Percentiles rank a stretch among this genome's conserved stretches.
Evolutionary conservation across 1,140 invertebrate genomes (phyloP).

Genomic region (Leguminivora glycinivorella): DNA sequence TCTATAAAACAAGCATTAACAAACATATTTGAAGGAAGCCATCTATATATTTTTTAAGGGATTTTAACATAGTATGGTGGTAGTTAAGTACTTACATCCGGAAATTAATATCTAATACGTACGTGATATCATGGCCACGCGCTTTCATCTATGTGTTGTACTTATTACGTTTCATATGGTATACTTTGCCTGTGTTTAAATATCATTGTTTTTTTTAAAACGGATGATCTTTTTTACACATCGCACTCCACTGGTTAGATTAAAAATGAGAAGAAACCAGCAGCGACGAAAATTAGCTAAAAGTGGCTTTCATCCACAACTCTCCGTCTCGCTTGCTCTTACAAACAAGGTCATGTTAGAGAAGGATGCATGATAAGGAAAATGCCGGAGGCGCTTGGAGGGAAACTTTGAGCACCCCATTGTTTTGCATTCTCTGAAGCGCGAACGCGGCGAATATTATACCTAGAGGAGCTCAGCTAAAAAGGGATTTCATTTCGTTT

Average conservation of each 20-base stretch:
- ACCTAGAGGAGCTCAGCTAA: slow-evolving; percentile 28
- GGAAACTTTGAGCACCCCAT: slow-evolving; percentile 70
- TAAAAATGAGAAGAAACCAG: slow-evolving; percentile 55
- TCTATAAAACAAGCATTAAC: too few species aligned
- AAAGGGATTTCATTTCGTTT: not conserved
- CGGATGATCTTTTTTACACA: not conserved
- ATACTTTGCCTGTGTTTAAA: too few species aligned
- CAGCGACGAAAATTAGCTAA: slow-evolving; percentile 71
- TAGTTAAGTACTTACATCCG: too few species aligned
- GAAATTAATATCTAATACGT: too few species aligned
- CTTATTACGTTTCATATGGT: too few species aligned
- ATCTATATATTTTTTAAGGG: too few species aligned
- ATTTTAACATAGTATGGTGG: too few species aligned
- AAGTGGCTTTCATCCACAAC: slow-evolving; percentile 61
- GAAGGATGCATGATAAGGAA: slow-evolving; percentile 42
- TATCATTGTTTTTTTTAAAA: not conserved
- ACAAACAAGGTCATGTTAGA: slow-evolving; percentile 42
- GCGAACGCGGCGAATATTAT: slow-evolving; percentile 56
- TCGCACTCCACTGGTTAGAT: slow-evolving; percentile 9
- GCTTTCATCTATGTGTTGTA: too few species aligned
- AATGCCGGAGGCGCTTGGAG: slow-evolving; percentile 65
- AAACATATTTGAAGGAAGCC: too few species aligned
- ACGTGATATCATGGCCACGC: too few species aligned
- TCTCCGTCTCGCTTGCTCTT: slow-evolving; percentile 46
- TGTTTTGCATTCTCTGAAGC: slow-evolving; percentile 69